Base-by-base conservation (phyloP, 1,140 invertebrate genomes). In the Zaprionus inermis region DNA sequence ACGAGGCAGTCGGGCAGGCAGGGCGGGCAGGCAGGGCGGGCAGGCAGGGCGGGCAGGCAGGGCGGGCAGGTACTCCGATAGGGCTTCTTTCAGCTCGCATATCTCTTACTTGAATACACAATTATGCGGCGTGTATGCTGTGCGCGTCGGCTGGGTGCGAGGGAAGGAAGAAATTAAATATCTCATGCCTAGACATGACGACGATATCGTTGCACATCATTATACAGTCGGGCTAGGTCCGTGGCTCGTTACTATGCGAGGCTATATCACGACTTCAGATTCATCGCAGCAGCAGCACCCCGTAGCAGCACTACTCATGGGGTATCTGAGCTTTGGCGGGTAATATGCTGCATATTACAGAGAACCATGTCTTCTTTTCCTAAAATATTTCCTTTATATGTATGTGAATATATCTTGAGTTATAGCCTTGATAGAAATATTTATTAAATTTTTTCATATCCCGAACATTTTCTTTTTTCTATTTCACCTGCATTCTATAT, bases 91-190 rank as follows among this genome's bases (percentile, higher is more conserved):
- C 63, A 82, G 63, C 52, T 86, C 54, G 63, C 83, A 86, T 86
- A 86, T 86, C 83, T 86, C 72, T 79, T 88, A 83, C 83, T 88
- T 86, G 83, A 88, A 88, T 79, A 88, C 83, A 86, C 83, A 86
- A 86, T 86, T 86, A 82, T 77, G 82, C 70, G 82, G 82, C 54
- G 75, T 58, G 67, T 56, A 9, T 34, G 49, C 18, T 44, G 56
- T 10, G 38, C 9, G 32, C 24, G 38, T 51, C 20, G 18, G 12
- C n/a, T 63, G 58, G 16, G 24, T 72, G 59, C 56, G 41, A 36
- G 64, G 41, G 44, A 22, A 32, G 82, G 66, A 76, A 79, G 82
- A 83, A 86, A 86, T 86, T 88, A 88, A 88, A 86, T 86, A 88
- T 76, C 76, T 70, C 76, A 74, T 79, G 84, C 83, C 77, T 71